A percentile compares a stretch with the other conserved stretches of the same genome.
Conservation (phyloP, 2,888 invertebrate genomes). For the Disparrhopalites patrizii region DNA sequence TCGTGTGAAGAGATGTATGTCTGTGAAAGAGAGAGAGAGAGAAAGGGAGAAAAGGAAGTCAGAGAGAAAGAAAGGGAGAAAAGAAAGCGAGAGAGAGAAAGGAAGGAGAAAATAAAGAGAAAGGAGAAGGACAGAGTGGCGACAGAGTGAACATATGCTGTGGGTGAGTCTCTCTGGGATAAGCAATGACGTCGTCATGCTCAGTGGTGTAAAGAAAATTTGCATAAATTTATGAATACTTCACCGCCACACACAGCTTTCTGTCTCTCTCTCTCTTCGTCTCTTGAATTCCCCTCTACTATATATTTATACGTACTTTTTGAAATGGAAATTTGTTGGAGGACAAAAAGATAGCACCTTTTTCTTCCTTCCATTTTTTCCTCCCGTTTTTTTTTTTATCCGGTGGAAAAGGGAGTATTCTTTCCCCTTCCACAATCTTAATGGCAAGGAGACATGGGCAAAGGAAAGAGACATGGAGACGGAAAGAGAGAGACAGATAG, state of each 20-base stretch:
- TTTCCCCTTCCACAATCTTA: not conserved
- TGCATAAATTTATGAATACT: slow-evolving; percentile 1
- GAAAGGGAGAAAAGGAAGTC: not conserved
- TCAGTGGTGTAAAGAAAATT: not conserved
- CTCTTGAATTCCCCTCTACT: not conserved
- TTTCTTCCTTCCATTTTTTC: not conserved
- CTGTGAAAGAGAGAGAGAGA: not conserved
- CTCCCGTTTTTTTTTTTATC: not conserved
- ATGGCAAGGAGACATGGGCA: not conserved
- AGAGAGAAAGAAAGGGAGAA: not conserved
- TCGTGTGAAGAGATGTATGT: not conserved
- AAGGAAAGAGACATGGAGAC: not conserved
- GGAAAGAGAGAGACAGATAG: not conserved
- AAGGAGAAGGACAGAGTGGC: slow-evolving; percentile 1
- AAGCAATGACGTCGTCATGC: not conserved
- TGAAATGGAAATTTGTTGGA: not conserved
- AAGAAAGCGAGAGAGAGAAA: no score
- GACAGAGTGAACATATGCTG: not conserved
- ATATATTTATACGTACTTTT: not conserved
- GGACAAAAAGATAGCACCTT: not conserved
- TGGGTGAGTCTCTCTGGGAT: not conserved
- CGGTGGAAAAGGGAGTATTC: not conserved
- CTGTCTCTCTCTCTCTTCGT: no score
- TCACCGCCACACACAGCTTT: not conserved
- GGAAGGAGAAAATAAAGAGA: no score